A percentile compares a stretch with the other conserved stretches of the same genome.
phyloP scores from a whole-genome alignment of 2,888 invertebrate genomes.

The Neoitamus cyanurus region DNA sequence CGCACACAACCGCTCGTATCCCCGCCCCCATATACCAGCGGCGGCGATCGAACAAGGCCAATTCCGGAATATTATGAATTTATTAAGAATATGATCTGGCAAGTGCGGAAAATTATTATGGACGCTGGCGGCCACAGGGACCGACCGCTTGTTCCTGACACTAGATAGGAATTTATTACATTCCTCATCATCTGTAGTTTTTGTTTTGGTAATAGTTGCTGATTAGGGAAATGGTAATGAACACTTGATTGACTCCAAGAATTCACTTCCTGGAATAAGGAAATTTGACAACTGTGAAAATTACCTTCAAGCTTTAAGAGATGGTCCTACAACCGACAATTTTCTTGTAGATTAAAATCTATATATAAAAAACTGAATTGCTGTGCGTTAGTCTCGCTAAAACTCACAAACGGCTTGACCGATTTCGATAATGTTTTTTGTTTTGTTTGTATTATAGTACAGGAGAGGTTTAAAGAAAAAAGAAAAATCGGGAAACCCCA shows the following conservation, averaged over 20 bases:
- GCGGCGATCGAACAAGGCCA: neutral
- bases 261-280: no score
- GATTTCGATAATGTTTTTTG: no score
- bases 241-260: neutral
- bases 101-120: constrained; percentile 12
- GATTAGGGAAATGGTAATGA: neutral
- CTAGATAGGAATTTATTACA: neutral
- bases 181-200: neutral
- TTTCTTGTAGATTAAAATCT: no score
- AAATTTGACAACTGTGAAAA: no score
- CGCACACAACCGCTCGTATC: neutral
- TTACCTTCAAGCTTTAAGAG: no score
- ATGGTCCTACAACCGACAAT: no score
- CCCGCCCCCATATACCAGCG: neutral
- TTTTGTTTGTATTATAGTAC: no score
- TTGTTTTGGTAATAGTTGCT: neutral
- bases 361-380: no score
- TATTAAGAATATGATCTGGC: constrained; percentile 28
- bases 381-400: no score
- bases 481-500: no score
- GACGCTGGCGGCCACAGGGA: neutral
- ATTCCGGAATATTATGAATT: constrained; percentile 3
- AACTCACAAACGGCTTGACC: no score
- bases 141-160: neutral
- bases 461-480: no score